phyloP scores from a whole-genome alignment of 2,113 vertebrate species.

The Istiophorus platypterus region DNA sequence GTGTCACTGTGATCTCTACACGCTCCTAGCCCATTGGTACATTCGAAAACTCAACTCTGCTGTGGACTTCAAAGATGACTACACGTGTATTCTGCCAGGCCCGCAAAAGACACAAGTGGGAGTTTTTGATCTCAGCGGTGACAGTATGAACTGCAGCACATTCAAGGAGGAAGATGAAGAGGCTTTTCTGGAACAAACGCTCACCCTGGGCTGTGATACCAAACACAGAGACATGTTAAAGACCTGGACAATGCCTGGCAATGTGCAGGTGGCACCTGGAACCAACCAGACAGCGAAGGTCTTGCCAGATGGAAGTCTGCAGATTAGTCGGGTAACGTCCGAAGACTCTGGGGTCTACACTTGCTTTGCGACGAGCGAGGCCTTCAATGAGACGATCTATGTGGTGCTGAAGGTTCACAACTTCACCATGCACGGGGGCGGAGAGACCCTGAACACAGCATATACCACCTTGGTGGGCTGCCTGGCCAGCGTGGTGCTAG shows the following conservation, averaged over 20 bases:
- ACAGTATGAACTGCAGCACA: constrained; percentile 93
- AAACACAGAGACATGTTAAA: constrained; percentile 86
- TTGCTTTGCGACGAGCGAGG: constrained; percentile 89
- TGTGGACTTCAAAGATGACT: constrained; percentile 91
- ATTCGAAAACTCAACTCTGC: constrained; percentile 90
- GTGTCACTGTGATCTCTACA: constrained; percentile 92
- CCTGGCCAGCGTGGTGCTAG: constrained; percentile 94
- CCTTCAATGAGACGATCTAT: constrained; percentile 94
- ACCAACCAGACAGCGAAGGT: constrained; percentile 86
- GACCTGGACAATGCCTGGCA: constrained; percentile 90
- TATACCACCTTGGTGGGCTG: constrained; percentile 98
- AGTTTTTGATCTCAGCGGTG: constrained; percentile 84
- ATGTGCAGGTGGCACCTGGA: constrained; percentile 79
- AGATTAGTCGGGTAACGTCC: constrained; percentile 80
- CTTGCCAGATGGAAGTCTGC: constrained; percentile 87
- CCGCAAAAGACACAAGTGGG: constrained; percentile 67
- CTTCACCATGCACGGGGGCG: constrained; percentile 87
- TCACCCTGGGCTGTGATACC: constrained; percentile 91
- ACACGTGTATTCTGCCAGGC: constrained; percentile 81
- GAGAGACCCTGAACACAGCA: constrained; percentile 93
- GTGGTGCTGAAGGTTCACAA: constrained; percentile 94
- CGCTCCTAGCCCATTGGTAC: constrained; percentile 90
- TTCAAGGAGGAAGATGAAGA: constrained; percentile 88
- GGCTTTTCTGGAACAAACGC: constrained; percentile 88
- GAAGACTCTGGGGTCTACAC: constrained; percentile 93